Conservation (phyloP, 92 coral and sea anemone genomes). For the Epizoanthus fatuus region DNA sequence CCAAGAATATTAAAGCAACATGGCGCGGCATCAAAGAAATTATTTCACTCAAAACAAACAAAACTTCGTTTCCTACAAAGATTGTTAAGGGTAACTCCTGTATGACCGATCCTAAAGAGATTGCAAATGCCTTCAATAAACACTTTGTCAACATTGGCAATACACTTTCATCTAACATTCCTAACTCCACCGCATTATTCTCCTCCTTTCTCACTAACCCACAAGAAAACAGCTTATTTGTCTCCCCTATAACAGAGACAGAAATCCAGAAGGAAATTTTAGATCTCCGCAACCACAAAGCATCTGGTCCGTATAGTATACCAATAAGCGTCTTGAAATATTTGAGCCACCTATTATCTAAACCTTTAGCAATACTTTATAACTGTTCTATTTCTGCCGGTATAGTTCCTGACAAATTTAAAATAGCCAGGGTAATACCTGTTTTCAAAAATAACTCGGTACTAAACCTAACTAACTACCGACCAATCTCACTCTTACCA, state of each 20-base stretch:
- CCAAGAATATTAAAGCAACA: conserved; percentile 28
- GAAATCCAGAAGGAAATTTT: conserved; percentile 25
- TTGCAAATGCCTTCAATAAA: conserved; percentile 32
- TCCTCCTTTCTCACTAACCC: neutral
- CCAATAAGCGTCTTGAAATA: conserved; percentile 10
- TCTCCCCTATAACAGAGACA: neutral
- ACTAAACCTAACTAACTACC: conserved; percentile 12
- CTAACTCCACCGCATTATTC: too few species aligned
- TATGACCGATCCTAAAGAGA: conserved; percentile 12
- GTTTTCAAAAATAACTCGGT: conserved; percentile 1
- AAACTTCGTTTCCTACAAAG: neutral
- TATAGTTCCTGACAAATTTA: conserved; percentile 12
- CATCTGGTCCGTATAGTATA: conserved; percentile 34
- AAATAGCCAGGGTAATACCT: neutral
- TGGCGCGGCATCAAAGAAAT: conserved; percentile 66
- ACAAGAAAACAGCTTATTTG: neutral
- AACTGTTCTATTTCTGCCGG: conserved; percentile 10
- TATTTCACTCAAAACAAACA: neutral
- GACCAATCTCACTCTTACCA: conserved; percentile 28
- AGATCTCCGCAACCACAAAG: neutral
- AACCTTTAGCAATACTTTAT: conserved; percentile 8
- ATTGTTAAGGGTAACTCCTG: neutral
- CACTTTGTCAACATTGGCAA: too few species aligned
- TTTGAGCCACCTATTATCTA: neutral
- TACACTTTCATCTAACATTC: too few species aligned